Evolutionary conservation across 2,797 vertebrate species (phyloP), one percentile per base, ranked within the genome.

Genomic region (Scomberomorus guttatus): DNA sequence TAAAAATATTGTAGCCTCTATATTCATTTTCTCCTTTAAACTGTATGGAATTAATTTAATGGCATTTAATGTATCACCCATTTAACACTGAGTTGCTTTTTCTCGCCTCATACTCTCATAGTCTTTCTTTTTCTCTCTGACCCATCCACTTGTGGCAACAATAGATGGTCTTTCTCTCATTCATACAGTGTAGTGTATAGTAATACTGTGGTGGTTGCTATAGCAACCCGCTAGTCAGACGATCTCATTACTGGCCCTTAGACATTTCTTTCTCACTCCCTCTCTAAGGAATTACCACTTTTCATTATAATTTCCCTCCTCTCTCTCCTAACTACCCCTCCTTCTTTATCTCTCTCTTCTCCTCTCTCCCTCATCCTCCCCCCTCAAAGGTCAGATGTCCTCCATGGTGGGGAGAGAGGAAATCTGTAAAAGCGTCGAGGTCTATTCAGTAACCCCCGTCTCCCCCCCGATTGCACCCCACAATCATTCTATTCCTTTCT

Each of bases 201-300:
- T 95, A 96, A 96, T 92, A 96, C 96, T 95, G 95, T 95, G 95
- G 93, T 34, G 66, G 97, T 98, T 95, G 90, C 95, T 94, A 97
- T 97, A 92, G 96, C 95, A 97, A 98, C 97, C 94, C 91, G 91
- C 95, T 91, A 97, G 96, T 96, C 96, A 97, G 96, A 97, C 95
- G 96, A 97, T 98, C 97, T 98, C 97, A 98, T 98, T 98, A 98
- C 97, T 93, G 95, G 96, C 96, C 96, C 96, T 95, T 90, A 96
- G 97, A 97, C 96, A 97, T 97, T 97, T 97, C 96, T 96, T 95
- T 95, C 97, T 97, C 96, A 96, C 96, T 97, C 96, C 81, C 88
- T 92, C 90, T 93, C 93, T 88, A 86, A 94, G 92, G 92, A 93
- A 93, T 94, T 93, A 93, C 93, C 93, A 93, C 90, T 93, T 94